Evolutionary conservation across 1,140 invertebrate species (phyloP).

Genomic region (Parapsyche elsis): DNA sequence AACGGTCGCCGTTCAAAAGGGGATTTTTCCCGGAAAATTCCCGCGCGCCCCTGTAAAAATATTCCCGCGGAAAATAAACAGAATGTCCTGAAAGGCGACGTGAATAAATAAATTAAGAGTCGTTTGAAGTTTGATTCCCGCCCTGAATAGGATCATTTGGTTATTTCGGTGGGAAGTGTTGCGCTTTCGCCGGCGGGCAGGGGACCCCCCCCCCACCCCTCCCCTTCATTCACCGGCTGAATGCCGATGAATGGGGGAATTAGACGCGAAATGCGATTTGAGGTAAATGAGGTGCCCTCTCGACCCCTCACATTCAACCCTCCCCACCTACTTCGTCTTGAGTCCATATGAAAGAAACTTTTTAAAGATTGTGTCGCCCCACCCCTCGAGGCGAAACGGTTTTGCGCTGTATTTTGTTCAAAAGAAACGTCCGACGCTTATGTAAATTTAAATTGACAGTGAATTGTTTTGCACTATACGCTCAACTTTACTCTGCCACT

Average conservation of each 20-base stretch:
- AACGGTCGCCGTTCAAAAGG: not conserved
- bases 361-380: not conserved
- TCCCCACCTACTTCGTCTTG: too few relatives aligned
- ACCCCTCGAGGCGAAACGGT: too few relatives aligned
- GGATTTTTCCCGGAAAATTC: slow-evolving; percentile 4
- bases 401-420: too few relatives aligned
- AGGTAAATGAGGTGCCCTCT: slow-evolving; percentile 51
- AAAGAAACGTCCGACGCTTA: too few relatives aligned
- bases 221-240: slow-evolving; percentile 28
- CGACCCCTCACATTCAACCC: not conserved
- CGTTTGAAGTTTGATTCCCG: slow-evolving; percentile 55
- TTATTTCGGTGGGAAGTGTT: slow-evolving; percentile 46
- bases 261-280: slow-evolving; percentile 54
- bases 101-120: slow-evolving; percentile 56
- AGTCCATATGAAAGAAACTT: slow-evolving; percentile 26
- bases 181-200: slow-evolving; percentile 40
- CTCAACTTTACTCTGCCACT: too few relatives aligned
- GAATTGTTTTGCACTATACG: too few relatives aligned
- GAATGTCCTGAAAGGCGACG: slow-evolving; percentile 41
- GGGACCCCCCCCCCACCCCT: not conserved
- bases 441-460: too few relatives aligned
- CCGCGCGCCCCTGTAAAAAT: slow-evolving; percentile 27
- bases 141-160: slow-evolving; percentile 55
- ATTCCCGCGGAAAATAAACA: slow-evolving; percentile 42
- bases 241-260: slow-evolving; percentile 55